These are phyloP conservation scores for Smutsia gigantea DNA, from an alignment of 2,797 vertebrate species.

Conservation along the genomic window DNA sequence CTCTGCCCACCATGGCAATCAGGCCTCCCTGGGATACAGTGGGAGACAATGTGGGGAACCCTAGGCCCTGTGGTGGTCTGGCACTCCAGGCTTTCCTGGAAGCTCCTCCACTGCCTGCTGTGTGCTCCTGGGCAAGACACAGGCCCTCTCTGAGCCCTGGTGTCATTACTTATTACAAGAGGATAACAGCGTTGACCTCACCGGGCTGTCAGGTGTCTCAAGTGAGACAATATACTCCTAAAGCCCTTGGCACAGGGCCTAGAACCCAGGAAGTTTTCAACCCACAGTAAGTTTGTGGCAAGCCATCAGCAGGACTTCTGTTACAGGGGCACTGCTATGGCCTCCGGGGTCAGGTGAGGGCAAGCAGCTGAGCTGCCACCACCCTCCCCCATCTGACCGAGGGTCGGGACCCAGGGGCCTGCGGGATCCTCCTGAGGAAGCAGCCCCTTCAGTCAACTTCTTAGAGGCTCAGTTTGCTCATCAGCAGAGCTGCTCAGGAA, in stretches of 20 bases:
- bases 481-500: slow-evolving; percentile 81
- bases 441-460: slow-evolving; percentile 88
- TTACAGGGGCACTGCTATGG: background rate
- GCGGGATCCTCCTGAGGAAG: slow-evolving; percentile 32
- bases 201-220: background rate
- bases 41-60: background rate
- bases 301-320: background rate
- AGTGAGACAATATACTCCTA: background rate
- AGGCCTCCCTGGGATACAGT: background rate
- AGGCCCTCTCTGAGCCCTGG: background rate
- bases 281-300: background rate
- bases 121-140: background rate
- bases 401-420: background rate
- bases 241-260: background rate
- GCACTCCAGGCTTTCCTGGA: background rate
- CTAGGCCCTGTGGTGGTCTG: background rate
- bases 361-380: background rate
- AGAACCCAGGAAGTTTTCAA: background rate
- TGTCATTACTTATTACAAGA: background rate
- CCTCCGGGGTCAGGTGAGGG: background rate
- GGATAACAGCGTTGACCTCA: background rate
- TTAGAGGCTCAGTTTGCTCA: slow-evolving; percentile 87
- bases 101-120: background rate
- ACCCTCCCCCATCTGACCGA: background rate
- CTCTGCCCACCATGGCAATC: background rate